These are phyloP conservation scores for Nannobrachium achirus DNA, from an alignment of 2,113 vertebrate genomes.

Conservation along the genomic window DNA sequence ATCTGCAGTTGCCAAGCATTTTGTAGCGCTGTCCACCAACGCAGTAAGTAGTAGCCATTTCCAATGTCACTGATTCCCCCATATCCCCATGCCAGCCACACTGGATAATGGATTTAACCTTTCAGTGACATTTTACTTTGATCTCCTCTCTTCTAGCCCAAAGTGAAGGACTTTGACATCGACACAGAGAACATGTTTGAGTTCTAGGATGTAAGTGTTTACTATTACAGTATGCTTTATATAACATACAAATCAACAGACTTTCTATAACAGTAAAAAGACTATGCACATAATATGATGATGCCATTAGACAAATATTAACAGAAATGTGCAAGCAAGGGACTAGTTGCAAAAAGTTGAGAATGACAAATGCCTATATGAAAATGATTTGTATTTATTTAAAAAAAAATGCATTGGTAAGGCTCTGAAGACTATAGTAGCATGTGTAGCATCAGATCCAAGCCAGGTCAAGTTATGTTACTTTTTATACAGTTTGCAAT, in stretches of 20 bases:
- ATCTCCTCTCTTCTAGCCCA: too few relatives aligned
- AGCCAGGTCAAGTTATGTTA: neutral
- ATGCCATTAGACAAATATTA: too few relatives aligned
- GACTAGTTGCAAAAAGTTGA: too few relatives aligned
- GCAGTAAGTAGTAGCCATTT: slow-evolving; percentile 83
- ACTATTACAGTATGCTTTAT: neutral
- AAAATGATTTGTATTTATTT: neutral
- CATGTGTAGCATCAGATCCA: neutral
- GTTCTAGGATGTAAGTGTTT: slow-evolving; percentile 94
- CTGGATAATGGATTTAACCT: too few relatives aligned
- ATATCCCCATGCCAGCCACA: slow-evolving; percentile 11
- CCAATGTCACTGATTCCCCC: neutral
- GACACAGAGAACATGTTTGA: too few relatives aligned
- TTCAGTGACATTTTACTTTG: too few relatives aligned
- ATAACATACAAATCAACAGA: neutral
- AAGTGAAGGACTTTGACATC: too few relatives aligned
- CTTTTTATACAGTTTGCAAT: too few relatives aligned
- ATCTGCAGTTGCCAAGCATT: too few relatives aligned
- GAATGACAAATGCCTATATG: neutral
- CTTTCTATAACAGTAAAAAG: neutral
- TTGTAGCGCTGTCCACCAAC: too few relatives aligned
- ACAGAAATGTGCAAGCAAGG: too few relatives aligned
- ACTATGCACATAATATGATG: neutral
- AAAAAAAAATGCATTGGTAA: neutral
- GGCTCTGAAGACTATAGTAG: too few relatives aligned